Base-by-base conservation (phyloP, 1,140 invertebrate species). In the Plodia interpunctella region DNA sequence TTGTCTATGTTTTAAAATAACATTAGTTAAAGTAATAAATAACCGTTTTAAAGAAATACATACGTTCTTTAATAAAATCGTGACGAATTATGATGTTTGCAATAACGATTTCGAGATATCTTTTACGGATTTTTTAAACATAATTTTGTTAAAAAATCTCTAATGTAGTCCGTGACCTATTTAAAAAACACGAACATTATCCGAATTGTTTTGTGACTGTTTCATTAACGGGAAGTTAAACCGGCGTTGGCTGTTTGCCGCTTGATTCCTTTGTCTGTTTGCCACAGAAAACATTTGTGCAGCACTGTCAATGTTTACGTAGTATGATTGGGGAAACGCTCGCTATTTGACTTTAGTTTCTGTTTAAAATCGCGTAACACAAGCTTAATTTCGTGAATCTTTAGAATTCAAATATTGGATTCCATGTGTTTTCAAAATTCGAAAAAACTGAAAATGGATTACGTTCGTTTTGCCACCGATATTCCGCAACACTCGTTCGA, bases 381-480 rank as follows among this genome's bases (percentile, higher is more conserved):
- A 17, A 44, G 10, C 32, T 44, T 13, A 35, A 11, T 35, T 11
- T 35, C 32, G 13, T 35, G 9, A 35, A 13, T 11, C 9, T 35
- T 35, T 35, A 25, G 21, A 35, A 3, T 35, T 35, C 9, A 13
- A 35, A 35, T 5, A 5, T 35, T 35, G 32, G 8, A 9, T 35
- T 11, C 21, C n/a, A n/a, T 35, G 32, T 35, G 4, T 35, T 11
- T 3, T 35, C 21, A 25, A 25, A 44, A 15, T 71, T 66, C 63
- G 65, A 68, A 76, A n/a, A n/a, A n/a, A 77, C 74, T 67, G 72
- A 72, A 76, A 70, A 75, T 69, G 73, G 70, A 74, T 70, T 61
- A 63, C 60, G 66, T 55, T 15, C 15, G 38, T 44, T 15, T 44
- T 4, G n/a, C 38, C 38, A 17, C 13, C 38, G 15, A 44, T 44